These are phyloP conservation scores for Lepus townsendii DNA, from an alignment of 2,797 vertebrate genomes.

Conservation along the genomic window DNA sequence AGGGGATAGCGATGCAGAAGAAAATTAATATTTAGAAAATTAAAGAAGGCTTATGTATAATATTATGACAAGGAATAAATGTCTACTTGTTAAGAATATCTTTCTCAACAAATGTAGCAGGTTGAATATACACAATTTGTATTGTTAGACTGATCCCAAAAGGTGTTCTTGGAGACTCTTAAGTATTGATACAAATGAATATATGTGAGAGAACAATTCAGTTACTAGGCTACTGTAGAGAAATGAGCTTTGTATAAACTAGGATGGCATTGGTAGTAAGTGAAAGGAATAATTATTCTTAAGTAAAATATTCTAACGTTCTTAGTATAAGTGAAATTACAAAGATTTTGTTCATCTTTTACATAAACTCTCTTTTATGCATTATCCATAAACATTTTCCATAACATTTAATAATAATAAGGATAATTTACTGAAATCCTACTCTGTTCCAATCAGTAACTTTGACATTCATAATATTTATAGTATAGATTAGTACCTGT, in stretches of 20 bases:
- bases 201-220: neutral
- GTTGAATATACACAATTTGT: neutral
- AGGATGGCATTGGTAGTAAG: conserved; percentile 8
- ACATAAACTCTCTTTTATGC: neutral
- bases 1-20: conserved; percentile 52
- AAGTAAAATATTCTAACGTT: conserved; percentile 52
- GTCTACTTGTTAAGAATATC: conserved; percentile 6
- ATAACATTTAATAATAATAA: neutral
- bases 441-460: neutral
- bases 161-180: conserved; percentile 36
- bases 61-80: conserved; percentile 60
- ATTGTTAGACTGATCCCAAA: conserved; percentile 30
- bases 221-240: neutral
- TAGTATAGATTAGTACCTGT: neutral
- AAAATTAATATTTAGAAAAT: conserved; percentile 76
- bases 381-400: neutral
- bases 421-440: neutral
- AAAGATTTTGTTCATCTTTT: neutral
- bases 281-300: conserved; percentile 29
- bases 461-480: neutral
- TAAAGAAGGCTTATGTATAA: conserved; percentile 21
- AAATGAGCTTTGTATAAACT: neutral
- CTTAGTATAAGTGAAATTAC: neutral
- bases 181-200: neutral
- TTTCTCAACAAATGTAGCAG: neutral